Base-by-base conservation (phyloP, 2,888 invertebrate species). In the Macrophya alboannulata region DNA sequence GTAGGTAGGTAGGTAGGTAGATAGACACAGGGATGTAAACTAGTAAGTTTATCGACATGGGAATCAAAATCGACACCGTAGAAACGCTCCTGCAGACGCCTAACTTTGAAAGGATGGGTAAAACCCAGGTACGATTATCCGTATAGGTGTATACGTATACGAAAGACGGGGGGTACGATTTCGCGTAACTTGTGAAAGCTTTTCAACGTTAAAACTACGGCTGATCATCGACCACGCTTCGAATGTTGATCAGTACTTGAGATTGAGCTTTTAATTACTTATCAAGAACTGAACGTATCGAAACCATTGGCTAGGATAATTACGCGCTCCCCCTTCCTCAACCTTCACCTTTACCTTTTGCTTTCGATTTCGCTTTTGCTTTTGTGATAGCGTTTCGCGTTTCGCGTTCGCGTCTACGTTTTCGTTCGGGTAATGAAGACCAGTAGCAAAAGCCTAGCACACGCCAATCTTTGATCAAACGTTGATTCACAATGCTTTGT, bases 391-490 rank as follows among this genome's bases (percentile, higher is more conserved):
- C 48, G 31, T 51, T 37, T 77, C 68, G 62, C 48, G 25, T 79
- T 79, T 55, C 62, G 65, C 25, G 43, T 43, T 43, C 55, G n/a
- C 74, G 21, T 62, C n/a, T 84, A 74, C 40, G 51, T 68, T 68
- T 83, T 65, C 71, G 62, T 81, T 62, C 48, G 83, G 68, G 68
- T 83, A 83, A 83, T 83, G 83, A 83, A 83, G 31, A 68, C 15
- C 62, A 21, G 51, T 31, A 15, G 17, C 5, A 40, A 45, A 10
- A 55, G 25, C 4, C 5, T n/a, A n/a, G 68, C 68, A 45, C 37
- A n/a, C 37, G 83, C 25, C 85, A 81, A 43, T 72, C 85, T 85
- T 85, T 82, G 85, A 85, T 85, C 85, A 85, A 81, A 82, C 82
- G 77, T 45, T 45, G 25, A 81, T 72, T 37, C 25, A 40, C 81